Percentiles rank a stretch among this genome's conserved stretches.
Conservation (phyloP, 1,140 invertebrate genomes). For the Drosophila burlai region DNA sequence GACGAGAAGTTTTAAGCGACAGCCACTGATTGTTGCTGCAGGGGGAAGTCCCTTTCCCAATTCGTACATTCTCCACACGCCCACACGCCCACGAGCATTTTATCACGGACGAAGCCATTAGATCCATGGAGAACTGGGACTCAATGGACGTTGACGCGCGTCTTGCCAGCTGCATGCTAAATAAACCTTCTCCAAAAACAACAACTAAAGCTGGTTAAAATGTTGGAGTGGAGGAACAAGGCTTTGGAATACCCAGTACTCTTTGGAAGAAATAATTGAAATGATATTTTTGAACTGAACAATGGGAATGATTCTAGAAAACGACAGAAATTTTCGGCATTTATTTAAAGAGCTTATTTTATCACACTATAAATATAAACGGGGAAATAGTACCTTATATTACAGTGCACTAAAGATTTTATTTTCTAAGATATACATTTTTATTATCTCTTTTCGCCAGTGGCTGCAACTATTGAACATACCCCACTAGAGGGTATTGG, state of each 20-base stretch:
- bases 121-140: constrained; percentile 45
- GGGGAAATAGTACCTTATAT: no score
- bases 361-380: no score
- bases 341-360: no score
- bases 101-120: constrained; percentile 65
- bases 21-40: constrained; percentile 45
- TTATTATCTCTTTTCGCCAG: no score
- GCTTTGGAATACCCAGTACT: background rate
- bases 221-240: background rate
- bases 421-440: no score
- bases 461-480: background rate
- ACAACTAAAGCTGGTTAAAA: constrained; percentile 7
- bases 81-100: constrained; percentile 43
- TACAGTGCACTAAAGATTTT: no score
- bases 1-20: constrained; percentile 38
- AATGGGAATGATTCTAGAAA: background rate
- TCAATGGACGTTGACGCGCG: constrained; percentile 67
- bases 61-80: background rate
- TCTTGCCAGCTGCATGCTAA: constrained; percentile 68
- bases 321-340: no score
- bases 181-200: constrained; percentile 22
- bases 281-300: background rate
- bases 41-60: constrained; percentile 17
- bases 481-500: background rate
- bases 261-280: background rate